A percentile compares a stretch with the other conserved stretches of the same genome.
Conservation (phyloP, 2,888 invertebrate species). For the Slavum lentiscoides region DNA sequence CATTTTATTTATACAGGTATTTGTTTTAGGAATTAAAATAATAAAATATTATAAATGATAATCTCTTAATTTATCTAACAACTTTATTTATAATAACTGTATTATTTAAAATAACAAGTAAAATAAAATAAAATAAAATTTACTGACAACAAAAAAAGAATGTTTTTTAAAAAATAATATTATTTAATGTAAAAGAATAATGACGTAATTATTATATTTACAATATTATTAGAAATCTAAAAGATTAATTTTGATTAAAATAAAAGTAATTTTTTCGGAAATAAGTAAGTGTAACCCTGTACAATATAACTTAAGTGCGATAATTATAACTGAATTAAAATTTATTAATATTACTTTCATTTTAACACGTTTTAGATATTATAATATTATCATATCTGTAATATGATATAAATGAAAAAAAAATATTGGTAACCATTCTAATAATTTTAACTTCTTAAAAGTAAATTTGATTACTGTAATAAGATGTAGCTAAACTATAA, state of each 20-base stretch:
- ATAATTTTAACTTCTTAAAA: neutral
- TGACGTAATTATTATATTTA: neutral
- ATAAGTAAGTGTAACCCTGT: slow-evolving; percentile 44
- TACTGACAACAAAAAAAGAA: neutral
- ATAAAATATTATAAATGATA: neutral
- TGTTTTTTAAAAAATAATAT: neutral
- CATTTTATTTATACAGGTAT: neutral
- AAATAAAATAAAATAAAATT: neutral
- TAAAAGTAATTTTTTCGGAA: slow-evolving; percentile 8
- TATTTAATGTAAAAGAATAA: neutral
- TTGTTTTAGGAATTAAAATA: neutral
- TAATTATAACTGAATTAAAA: slow-evolving; percentile 21
- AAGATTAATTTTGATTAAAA: slow-evolving; percentile 15
- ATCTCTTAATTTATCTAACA: neutral
- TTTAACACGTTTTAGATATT: slow-evolving; percentile 10
- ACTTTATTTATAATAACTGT: neutral
- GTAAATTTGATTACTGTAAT: slow-evolving; percentile 22
- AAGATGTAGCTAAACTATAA: slow-evolving; percentile 1
- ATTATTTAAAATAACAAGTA: neutral
- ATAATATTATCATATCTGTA: neutral
- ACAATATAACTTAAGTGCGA: slow-evolving; percentile 42
- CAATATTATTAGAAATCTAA: neutral
- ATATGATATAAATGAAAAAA: neutral
- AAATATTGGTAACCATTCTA: slow-evolving; percentile 38
- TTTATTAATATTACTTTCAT: slow-evolving; percentile 1